phyloP scores from a whole-genome alignment of 2,888 invertebrate genomes.

The Gonocerus acuteangulatus region DNA sequence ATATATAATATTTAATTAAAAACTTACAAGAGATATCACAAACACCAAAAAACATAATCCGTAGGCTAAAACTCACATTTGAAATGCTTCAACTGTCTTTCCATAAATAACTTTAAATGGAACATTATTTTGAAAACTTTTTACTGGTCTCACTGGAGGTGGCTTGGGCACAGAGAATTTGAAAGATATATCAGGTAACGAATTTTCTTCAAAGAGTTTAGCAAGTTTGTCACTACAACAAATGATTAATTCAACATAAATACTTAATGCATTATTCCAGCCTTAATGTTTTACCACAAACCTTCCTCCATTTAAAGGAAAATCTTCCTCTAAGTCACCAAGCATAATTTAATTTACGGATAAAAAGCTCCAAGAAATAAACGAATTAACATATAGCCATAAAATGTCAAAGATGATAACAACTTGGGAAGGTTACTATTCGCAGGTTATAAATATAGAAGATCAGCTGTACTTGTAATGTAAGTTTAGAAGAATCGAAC shows the following conservation, averaged over 20 bases:
- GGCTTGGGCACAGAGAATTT: conserved; percentile 14
- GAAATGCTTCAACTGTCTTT: conserved; percentile 24
- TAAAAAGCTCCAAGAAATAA: too few species aligned
- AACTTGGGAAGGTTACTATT: too few species aligned
- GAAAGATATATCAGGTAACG: conserved; percentile 17
- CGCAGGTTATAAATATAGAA: too few species aligned
- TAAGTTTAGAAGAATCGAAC: too few species aligned
- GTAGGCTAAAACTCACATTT: conserved; percentile 30
- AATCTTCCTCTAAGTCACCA: conserved; percentile 21
- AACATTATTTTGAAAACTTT: background rate
- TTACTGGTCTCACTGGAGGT: conserved; percentile 1
- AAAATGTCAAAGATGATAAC: background rate
- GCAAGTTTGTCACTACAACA: conserved; percentile 19
- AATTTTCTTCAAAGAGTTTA: conserved; percentile 22
- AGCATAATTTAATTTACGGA: background rate
- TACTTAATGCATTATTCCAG: background rate
- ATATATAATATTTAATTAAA: conserved; percentile 64
- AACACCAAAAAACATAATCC: background rate
- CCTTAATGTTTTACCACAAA: background rate
- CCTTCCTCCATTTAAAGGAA: conserved; percentile 25
- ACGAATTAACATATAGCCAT: background rate
- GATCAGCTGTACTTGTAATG: too few species aligned
- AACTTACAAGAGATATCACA: conserved; percentile 49
- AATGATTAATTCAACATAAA: background rate
- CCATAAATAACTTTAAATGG: conserved; percentile 26